These are phyloP conservation scores for Tholera decimalis DNA, from an alignment of 2,888 invertebrate species.

Conservation along the genomic window DNA sequence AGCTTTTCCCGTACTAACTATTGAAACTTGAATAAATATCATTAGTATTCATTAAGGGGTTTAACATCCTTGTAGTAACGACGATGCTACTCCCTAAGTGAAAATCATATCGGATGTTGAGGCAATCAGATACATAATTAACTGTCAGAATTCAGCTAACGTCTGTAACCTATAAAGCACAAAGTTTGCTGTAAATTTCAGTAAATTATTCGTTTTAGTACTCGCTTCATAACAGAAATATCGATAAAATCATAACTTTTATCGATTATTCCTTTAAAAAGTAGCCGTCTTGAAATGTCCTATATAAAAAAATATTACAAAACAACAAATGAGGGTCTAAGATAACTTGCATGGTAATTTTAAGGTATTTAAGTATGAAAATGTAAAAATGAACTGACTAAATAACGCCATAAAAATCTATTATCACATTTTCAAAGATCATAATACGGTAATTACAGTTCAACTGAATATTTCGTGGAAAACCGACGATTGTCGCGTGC, in stretches of 20 bases:
- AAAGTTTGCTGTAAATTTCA: slow-evolving; percentile 4
- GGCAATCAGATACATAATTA: slow-evolving; percentile 49
- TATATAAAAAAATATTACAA: background rate
- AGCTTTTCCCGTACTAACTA: background rate
- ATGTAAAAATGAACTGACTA: slow-evolving; percentile 74
- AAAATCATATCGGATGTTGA: slow-evolving; percentile 54
- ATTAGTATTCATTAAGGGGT: slow-evolving; percentile 43
- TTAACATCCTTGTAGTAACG: slow-evolving; percentile 33
- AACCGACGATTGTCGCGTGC: slow-evolving; percentile 61
- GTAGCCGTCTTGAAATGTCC: slow-evolving; percentile 28
- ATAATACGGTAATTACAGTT: slow-evolving; percentile 62
- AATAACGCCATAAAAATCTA: slow-evolving; percentile 68
- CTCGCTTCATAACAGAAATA: slow-evolving; percentile 1
- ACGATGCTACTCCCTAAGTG: slow-evolving; percentile 24
- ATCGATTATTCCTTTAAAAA: slow-evolving; percentile 18
- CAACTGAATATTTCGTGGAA: slow-evolving; percentile 66
- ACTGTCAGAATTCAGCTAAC: slow-evolving; percentile 54
- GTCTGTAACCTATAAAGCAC: slow-evolving; percentile 19
- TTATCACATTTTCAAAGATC: slow-evolving; percentile 62
- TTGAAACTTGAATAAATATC: slow-evolving; percentile 2
- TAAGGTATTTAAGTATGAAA: slow-evolving; percentile 59
- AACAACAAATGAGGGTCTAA: slow-evolving; percentile 68
- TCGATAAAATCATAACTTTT: slow-evolving; percentile 11
- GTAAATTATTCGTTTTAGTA: too few relatives aligned
- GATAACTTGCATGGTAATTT: slow-evolving; percentile 59